Percentiles rank a stretch among this genome's conserved stretches.
Evolutionary conservation across 2,797 vertebrate genomes (phyloP).

Genomic region (Sebastes nivosus): DNA sequence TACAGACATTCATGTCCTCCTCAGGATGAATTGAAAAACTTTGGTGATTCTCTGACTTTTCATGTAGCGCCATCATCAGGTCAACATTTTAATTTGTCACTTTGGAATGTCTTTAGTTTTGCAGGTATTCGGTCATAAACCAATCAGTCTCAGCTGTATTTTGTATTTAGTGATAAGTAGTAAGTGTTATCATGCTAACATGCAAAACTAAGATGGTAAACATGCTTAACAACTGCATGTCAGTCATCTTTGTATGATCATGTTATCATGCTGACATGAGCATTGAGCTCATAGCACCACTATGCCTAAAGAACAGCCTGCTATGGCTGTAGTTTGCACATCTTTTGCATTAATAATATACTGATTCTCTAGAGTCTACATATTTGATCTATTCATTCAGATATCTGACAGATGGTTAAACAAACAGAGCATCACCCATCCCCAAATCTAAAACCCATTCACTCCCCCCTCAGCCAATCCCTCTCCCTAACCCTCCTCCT

Average conservation of each 20-base stretch:
- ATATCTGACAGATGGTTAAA: conserved; percentile 63
- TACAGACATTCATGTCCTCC: background rate
- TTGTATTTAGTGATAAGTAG: background rate
- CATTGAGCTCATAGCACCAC: background rate
- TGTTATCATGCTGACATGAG: background rate
- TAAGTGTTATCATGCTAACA: too few relatives aligned
- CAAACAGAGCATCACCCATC: conserved; percentile 61
- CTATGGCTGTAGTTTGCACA: background rate
- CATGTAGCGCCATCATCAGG: background rate
- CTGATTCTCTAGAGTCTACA: conserved; percentile 15
- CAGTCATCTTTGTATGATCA: background rate
- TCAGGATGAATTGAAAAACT: background rate
- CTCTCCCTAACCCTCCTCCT: conserved; percentile 67
- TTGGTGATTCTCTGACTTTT: background rate
- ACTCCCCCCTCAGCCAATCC: conserved; percentile 58
- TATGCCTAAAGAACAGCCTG: background rate
- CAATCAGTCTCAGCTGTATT: background rate
- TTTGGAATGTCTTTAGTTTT: too few relatives aligned
- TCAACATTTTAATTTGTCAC: background rate
- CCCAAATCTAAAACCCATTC: conserved; percentile 68
- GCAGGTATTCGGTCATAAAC: too few relatives aligned
- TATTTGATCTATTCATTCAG: conserved; percentile 53
- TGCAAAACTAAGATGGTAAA: background rate
- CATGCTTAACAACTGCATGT: background rate
- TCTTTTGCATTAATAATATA: conserved; percentile 15